Evolutionary conservation across 1,140 invertebrate genomes (phyloP), one percentile per base, ranked within the genome.

Genomic region (Belonocnema kinseyi): DNA sequence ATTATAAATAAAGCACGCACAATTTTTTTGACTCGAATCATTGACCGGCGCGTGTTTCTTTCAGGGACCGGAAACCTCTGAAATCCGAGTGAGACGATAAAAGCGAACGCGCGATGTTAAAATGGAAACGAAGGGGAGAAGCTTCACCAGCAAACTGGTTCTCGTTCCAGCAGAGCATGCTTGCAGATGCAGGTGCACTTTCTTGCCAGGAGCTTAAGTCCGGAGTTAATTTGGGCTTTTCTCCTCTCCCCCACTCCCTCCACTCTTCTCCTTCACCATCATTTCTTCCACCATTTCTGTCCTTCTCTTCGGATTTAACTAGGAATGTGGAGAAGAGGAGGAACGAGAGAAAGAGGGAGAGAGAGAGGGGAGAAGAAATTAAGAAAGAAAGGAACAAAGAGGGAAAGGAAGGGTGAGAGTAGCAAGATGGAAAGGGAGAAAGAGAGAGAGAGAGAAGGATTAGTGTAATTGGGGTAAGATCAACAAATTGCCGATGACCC

Each of bases 141-240:
- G 80, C 78, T 56, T 80, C 52, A 75, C 74, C 75, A 72, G 33
- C 70, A 73, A 74, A 53, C 75, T 73, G 61, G 61, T 66, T 66
- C 33, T 73, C 26, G 78, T 78, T 83, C 80, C 82, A 85, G 80
- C 61, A 74, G 73, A 75, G 70, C 70, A 61, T 77, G 72, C 79
- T 76, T 80, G 75, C 74, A 74, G 61, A 74, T 77, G 83, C 85
- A 85, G 86, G 83, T 86, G 81, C 85, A 77, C 74, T 58, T 33
- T 73, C 75, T 75, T 76, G 76, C 66, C 83, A 75, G 74, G 76
- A 80, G 77, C 77, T 72, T 77, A 66, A 75, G 78, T 78, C 81
- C 70, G 77, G 76, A 85, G 87, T 87, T 90, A 90, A 90, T 89
- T 90, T 84, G 82, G 86, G 85, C 83, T 82, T 78, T 80, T 79